Evolutionary conservation across 2,888 invertebrate species (phyloP).

Genomic region (Trileptium ribeirensis): DNA sequence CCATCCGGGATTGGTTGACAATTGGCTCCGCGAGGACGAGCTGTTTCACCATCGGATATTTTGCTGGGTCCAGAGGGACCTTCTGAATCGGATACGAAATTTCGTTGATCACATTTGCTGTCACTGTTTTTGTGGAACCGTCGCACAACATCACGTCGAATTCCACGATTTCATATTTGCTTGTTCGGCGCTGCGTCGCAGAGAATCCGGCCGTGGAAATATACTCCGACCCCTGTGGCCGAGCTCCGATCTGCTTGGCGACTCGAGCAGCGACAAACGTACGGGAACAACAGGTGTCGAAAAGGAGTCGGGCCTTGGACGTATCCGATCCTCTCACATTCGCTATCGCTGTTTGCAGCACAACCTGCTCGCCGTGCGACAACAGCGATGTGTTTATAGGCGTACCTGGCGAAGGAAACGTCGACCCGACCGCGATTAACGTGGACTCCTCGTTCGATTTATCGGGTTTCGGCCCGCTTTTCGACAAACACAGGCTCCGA

Average conservation of each 20-base stretch:
- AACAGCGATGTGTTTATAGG: not conserved
- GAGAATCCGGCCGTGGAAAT: not conserved
- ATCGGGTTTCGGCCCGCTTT: not conserved
- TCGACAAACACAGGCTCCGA: not conserved
- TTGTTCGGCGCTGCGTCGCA: not conserved
- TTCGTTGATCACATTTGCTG: not conserved
- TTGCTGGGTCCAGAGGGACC: not conserved
- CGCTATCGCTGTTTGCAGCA: not conserved
- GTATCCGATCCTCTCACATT: not conserved
- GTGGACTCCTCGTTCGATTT: not conserved
- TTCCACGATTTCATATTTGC: not conserved
- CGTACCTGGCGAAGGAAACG: not conserved
- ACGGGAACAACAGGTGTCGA: not conserved
- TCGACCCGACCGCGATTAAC: not conserved
- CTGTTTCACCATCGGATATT: not conserved
- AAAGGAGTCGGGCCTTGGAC: not conserved
- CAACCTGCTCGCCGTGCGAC: not conserved
- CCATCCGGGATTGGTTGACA: not conserved
- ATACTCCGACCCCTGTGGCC: not conserved
- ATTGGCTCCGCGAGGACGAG: slow-evolving; percentile 4
- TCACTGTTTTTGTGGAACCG: not conserved
- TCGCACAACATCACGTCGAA: not conserved
- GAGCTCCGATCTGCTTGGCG: not conserved
- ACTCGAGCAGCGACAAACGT: not conserved
- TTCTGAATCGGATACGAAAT: slow-evolving; percentile 2